Conservation (phyloP, 2,113 vertebrate genomes). For the Xiphophorus couchianus region DNA sequence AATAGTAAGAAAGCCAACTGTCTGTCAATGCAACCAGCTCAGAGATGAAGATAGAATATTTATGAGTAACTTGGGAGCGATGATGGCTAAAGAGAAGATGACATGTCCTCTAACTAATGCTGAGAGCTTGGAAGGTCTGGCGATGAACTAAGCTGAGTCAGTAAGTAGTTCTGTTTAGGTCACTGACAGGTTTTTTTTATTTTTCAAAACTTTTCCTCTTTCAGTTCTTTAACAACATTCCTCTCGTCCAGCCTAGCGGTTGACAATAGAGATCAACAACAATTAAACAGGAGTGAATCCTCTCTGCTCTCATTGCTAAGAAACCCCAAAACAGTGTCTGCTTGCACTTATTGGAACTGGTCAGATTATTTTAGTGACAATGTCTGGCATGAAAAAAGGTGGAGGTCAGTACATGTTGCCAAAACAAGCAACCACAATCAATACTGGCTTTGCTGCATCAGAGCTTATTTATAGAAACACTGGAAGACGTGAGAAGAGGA, state of each 20-base stretch:
- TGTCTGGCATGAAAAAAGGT: slow-evolving; percentile 37
- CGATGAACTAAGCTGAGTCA: slow-evolving; percentile 24
- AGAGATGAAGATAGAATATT: slow-evolving; percentile 17
- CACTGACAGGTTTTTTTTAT: not conserved
- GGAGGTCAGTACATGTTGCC: slow-evolving; percentile 52
- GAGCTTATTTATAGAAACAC: slow-evolving; percentile 68
- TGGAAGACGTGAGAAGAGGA: slow-evolving; percentile 28
- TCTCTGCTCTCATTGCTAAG: not conserved
- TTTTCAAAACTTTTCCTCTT: slow-evolving; percentile 20
- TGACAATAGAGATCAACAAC: not conserved
- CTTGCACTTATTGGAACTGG: slow-evolving; percentile 25
- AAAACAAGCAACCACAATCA: slow-evolving; percentile 62
- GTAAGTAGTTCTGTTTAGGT: slow-evolving; percentile 13
- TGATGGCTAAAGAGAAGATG: slow-evolving; percentile 36
- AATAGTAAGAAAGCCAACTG: not conserved
- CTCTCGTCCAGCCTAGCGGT: not conserved
- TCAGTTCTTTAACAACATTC: not conserved
- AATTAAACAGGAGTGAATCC: not conserved
- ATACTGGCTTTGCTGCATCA: slow-evolving; percentile 58
- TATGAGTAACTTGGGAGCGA: slow-evolving; percentile 25
- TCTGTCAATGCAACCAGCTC: not conserved
- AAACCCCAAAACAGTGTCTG: slow-evolving; percentile 2
- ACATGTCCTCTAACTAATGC: slow-evolving; percentile 38
- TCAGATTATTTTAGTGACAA: slow-evolving; percentile 39
- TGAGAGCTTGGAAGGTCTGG: slow-evolving; percentile 10